Conservation (phyloP, 35 echinoderm and acorn worm species). For the Lytechinus pictus region DNA sequence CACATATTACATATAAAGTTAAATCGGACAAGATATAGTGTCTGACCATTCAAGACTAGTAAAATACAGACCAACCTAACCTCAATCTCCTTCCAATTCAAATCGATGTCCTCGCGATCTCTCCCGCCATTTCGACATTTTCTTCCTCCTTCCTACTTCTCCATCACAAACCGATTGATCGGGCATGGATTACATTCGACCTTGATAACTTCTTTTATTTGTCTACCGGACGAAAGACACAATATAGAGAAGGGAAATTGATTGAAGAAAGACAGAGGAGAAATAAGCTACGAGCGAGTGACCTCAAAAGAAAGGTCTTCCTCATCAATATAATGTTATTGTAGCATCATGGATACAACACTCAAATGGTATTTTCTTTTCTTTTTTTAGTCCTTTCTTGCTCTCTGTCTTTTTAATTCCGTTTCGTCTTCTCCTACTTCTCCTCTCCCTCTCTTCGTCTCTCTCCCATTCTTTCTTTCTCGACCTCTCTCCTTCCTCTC, state of each 20-base stretch:
- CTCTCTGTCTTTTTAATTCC: not conserved
- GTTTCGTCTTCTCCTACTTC: not conserved
- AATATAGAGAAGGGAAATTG: not conserved
- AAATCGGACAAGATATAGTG: not conserved
- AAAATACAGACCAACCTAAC: not conserved
- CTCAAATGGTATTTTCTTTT: not conserved
- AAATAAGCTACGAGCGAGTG: not conserved
- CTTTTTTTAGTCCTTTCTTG: not conserved
- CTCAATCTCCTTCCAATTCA: not conserved
- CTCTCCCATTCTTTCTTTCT: not conserved
- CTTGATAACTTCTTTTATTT: not conserved
- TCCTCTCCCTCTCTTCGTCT: not conserved
- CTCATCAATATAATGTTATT: not conserved
- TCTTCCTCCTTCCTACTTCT: not conserved
- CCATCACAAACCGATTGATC: not conserved
- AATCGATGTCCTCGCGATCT: conserved; percentile 9
- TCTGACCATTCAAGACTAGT: not conserved
- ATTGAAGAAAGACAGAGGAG: not conserved
- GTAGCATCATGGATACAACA: not conserved
- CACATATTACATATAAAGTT: no score
- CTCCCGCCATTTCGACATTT: conserved; percentile 16
- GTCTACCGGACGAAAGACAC: not conserved
- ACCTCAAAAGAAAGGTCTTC: not conserved
- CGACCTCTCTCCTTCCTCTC: not conserved
- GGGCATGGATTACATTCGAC: not conserved